phyloP scores from a whole-genome alignment of 2,888 invertebrate genomes.

The Saturnia japonica region DNA sequence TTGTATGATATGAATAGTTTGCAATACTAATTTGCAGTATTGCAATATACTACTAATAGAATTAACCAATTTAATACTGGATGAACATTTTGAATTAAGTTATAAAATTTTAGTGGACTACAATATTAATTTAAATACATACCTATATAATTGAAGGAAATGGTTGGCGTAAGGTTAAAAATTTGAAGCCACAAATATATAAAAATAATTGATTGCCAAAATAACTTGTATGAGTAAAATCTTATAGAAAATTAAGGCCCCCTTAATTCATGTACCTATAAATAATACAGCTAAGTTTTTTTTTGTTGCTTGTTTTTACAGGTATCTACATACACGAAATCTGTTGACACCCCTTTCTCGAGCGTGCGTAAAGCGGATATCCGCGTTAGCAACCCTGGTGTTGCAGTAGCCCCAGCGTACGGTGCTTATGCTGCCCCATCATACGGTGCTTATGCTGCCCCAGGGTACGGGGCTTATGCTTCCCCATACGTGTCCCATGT shows the following conservation, averaged over 20 bases:
- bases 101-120: background rate
- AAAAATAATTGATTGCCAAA: background rate
- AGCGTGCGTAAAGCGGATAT: constrained; percentile 87
- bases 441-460: too few species aligned
- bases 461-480: too few species aligned
- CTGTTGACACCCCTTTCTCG: constrained; percentile 87
- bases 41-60: too few species aligned
- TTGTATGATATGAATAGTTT: too few species aligned
- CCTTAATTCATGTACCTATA: too few species aligned
- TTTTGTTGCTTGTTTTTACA: constrained; percentile 38
- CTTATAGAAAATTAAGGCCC: background rate
- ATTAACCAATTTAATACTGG: too few species aligned
- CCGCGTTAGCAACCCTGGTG: constrained; percentile 85
- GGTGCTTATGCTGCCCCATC: constrained; percentile 56
- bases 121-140: too few species aligned
- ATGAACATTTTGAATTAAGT: background rate
- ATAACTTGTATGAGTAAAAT: background rate
- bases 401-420: constrained; percentile 64
- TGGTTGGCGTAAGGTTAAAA: background rate
- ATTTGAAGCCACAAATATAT: background rate
- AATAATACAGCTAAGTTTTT: background rate
- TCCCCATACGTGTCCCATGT: constrained; percentile 64
- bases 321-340: constrained; percentile 86
- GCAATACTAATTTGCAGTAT: too few species aligned
- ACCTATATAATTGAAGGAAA: background rate